Conservation (phyloP, 2,113 vertebrate genomes). For the Lepus americanus region DNA sequence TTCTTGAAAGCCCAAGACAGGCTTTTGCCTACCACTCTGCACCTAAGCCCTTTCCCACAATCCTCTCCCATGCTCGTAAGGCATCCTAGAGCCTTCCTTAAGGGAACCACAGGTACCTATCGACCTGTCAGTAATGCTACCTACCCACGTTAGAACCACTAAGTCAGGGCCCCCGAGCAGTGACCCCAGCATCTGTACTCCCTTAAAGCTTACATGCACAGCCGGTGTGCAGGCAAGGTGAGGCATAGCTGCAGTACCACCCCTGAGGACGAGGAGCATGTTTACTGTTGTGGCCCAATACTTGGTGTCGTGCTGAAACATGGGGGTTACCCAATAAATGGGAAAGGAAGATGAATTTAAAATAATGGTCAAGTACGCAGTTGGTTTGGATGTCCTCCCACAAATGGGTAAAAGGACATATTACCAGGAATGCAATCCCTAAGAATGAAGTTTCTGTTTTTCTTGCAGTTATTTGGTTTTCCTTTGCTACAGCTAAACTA, state of each 20-base stretch:
- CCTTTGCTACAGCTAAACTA: slow-evolving; percentile 21
- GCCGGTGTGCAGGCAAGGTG: not conserved
- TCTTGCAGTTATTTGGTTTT: slow-evolving; percentile 18
- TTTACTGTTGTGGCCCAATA: not conserved
- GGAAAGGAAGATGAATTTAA: not conserved
- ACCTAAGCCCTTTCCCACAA: not conserved
- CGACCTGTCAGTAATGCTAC: not conserved
- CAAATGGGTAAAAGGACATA: not conserved
- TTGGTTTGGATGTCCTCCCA: not conserved
- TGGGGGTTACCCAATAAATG: not conserved
- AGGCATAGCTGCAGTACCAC: not conserved
- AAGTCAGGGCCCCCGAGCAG: not conserved
- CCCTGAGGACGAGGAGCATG: not conserved
- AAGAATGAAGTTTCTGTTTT: slow-evolving; percentile 36
- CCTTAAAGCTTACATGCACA: not conserved
- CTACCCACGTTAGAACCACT: not conserved
- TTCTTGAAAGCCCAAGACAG: not conserved
- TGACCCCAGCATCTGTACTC: not conserved
- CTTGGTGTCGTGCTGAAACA: not conserved
- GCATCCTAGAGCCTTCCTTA: not conserved
- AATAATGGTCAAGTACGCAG: slow-evolving; percentile 6
- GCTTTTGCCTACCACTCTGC: not conserved
- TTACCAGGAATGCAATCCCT: slow-evolving; percentile 15
- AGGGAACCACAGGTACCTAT: not conserved
- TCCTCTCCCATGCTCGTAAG: not conserved